Base-by-base conservation (phyloP, 1,140 invertebrate genomes). In the Himalopsyche phryganea region DNA sequence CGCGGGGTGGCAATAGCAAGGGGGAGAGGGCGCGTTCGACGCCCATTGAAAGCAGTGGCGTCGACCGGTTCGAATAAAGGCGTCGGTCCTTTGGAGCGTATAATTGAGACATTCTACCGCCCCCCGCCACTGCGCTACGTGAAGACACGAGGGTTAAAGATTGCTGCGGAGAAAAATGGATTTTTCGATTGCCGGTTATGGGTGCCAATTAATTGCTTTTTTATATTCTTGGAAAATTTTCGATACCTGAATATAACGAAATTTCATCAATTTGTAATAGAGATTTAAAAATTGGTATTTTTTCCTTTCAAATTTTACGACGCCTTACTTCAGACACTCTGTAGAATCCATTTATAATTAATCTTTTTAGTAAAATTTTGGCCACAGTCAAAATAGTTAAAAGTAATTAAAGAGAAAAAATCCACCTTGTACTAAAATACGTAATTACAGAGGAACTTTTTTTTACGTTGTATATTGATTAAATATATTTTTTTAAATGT, bases 91-190 rank as follows among this genome's bases (percentile, higher is more conserved):
- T 46, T 63, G 61, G 56, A 63, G 45, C 61, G 52, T 58, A 57
- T 63, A 63, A 63, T 63, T 63, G 61, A 63, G 61, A 63, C 55
- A 56, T 28, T 28, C 23, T 41, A 53, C 50, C 48, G 32, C 46
- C 47, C 56, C 36, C 6, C 15, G 36, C 28, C 15, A 18, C n/a
- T 14, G 23, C 23, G 23, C 23, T 5, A 9, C 3, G 41, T 45
- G 40, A 47, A 19, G 42, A 45, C 18, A 9, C 18, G 17, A 45
- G 42, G 42, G 42, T 45, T 15, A 19, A 45, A 45, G 38, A 40
- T 13, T 15, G 38, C 4, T 11, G 38, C 38, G 15, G 38, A 15
- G 38, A 40, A 40, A 40, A 40, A 13, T 40, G 4, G 38, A 6
- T 40, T 40, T 40, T 40, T 40, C 23, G 23, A 28, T 28, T 40